Percentiles rank a stretch among this genome's conserved stretches.
These are phyloP conservation scores for Celastrina argiolus DNA, from an alignment of 2,888 invertebrate species.

Conservation along the genomic window DNA sequence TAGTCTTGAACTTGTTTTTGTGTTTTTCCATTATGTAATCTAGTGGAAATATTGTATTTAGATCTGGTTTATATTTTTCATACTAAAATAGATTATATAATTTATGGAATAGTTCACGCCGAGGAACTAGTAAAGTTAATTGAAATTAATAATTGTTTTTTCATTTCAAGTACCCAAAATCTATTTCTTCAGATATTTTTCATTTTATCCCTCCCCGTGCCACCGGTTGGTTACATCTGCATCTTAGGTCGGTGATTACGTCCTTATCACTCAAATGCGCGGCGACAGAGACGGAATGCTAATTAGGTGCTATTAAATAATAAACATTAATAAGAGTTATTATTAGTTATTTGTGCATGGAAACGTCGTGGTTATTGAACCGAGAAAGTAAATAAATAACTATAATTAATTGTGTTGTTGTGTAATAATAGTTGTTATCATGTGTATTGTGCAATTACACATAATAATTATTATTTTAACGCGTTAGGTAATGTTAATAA, in stretches of 20 bases:
- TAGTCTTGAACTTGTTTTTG: background rate
- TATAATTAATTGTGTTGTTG: background rate
- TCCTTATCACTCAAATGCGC: conserved; percentile 14
- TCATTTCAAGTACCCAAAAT: no score
- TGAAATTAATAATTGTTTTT: no score
- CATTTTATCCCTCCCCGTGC: background rate
- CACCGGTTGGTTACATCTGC: background rate
- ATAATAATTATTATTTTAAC: background rate
- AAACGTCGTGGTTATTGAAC: background rate
- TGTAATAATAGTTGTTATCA: background rate
- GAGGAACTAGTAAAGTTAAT: no score
- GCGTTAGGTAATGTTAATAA: background rate
- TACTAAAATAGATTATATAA: no score
- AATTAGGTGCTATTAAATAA: background rate
- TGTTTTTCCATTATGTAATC: no score
- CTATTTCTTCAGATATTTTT: no score
- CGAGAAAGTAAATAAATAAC: background rate
- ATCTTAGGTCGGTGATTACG: background rate
- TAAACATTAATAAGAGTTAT: background rate
- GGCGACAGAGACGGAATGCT: background rate
- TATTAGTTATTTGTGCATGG: background rate
- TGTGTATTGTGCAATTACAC: no score
- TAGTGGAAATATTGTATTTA: no score
- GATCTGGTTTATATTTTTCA: no score
- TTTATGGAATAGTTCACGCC: no score